Base-by-base conservation (phyloP, 2,113 vertebrate species). In the Laticauda laticaudata region DNA sequence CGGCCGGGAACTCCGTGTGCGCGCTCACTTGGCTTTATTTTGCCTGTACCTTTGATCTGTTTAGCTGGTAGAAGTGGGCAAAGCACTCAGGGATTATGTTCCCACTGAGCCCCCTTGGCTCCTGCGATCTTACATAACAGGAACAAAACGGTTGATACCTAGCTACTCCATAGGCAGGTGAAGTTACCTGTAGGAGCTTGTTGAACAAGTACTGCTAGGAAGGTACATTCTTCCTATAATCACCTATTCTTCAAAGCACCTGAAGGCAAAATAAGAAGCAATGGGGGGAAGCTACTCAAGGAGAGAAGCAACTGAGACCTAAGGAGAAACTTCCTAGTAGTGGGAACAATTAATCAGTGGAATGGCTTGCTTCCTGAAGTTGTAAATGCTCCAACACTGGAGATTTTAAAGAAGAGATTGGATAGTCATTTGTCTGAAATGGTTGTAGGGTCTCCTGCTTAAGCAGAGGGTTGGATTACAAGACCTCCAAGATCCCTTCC, bases 1-100 rank as follows among this genome's bases (percentile, higher is more conserved):
- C 7, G 2, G n/a, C 64, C 2, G 12, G 12, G n/a, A 34, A 81
- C 15, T 3, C 14, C 1, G 0, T 81, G 18, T 39, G 5, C 20
- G 39, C 9, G 2, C 18, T 45, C 23, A 45, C 39, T 43, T 45
- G 10, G 51, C 29, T 43, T 91, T 48, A 39, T 18, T 23, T 20
- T 39, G 69, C 34, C 69, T 81, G 69, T 8, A 81, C 6, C 15
- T 81, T 81, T 6, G 1, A 39, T 6, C 69, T 75, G 14, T 15
- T 75, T 2, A 7, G n/a, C 69, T 34, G 69, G 69, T 20, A 7
- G n/a, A 81, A 81, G 34, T 81, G 69, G 69, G 18, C 0, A n/a
- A 81, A 39, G 15, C 15, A 3, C n/a, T 81, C 69, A 8, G 69
- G 34, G 34, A 81, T 34, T 20, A 4, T 0, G 1, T 34, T 6